phyloP scores from a whole-genome alignment of 2,888 invertebrate genomes.

The Xanthorhoe designata region DNA sequence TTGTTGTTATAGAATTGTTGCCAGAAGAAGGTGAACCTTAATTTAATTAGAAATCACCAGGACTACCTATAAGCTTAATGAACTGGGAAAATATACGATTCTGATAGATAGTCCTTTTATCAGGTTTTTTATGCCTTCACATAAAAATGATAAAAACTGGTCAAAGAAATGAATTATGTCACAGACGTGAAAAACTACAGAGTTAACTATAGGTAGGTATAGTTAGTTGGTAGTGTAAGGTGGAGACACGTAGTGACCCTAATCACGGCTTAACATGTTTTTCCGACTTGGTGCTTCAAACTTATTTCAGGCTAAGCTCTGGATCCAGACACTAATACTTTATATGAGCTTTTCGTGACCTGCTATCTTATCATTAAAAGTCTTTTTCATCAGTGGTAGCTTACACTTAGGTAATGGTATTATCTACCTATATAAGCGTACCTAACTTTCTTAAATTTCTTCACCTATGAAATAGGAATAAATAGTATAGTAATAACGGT shows the following conservation, averaged over 20 bases:
- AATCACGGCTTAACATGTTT: conserved; percentile 33
- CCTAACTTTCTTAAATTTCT: too few relatives aligned
- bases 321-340: conserved; percentile 29
- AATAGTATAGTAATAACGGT: too few relatives aligned
- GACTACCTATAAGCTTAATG: too few relatives aligned
- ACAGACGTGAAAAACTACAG: background rate
- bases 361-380: conserved; percentile 24
- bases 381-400: conserved; percentile 10
- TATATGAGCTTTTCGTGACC: conserved; percentile 23
- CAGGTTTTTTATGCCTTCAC: background rate
- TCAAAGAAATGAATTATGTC: background rate
- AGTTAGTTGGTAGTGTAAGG: background rate
- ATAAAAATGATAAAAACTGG: background rate
- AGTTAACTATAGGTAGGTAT: background rate
- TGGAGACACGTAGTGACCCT: conserved; percentile 32
- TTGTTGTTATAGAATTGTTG: too few relatives aligned
- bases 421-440: too few relatives aligned
- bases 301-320: conserved; percentile 36
- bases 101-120: too few relatives aligned
- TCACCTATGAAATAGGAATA: too few relatives aligned
- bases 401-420: too few relatives aligned
- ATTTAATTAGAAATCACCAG: too few relatives aligned
- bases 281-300: conserved; percentile 30
- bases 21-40: too few relatives aligned
- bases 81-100: too few relatives aligned